Evolutionary conservation across 2,113 vertebrate genomes (phyloP), one percentile per base, ranked within the genome.

Genomic region (Datnioides undecimradiatus): DNA sequence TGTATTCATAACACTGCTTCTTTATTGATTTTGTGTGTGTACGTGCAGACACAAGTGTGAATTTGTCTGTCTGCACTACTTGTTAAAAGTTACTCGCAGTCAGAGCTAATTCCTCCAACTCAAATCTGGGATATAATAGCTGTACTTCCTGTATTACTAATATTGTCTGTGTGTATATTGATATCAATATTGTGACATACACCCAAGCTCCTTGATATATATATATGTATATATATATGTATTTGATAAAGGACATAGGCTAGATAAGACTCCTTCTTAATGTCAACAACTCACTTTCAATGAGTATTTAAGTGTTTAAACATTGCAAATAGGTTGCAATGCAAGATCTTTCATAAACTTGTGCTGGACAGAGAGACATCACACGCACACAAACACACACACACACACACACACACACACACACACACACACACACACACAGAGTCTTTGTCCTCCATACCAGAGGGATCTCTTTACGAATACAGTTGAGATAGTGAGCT

Each of bases 401-500:
- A 55, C 17, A 40, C 21, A 49, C 41, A 17, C 21, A 38, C 21
- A 55, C 58, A 48, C 36, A 34, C 46, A 64, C 33, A 60, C 48
- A 55, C 57, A 17, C 48, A 41, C 33, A 67, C 33, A 48, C 51
- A 68, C 36, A 58, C 45, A n/a, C 55, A 16, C 52, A 46, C 38
- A 63, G 27, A 38, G 66, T 43, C 34, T 55, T 23, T 65, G 34
- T 64, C 55, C 45, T 78, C 82, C 71, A 73, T 49, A 66, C 69
- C 65, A 65, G 82, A 63, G 76, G 73, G 71, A 82, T 75, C 58
- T 80, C 29, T 72, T 86, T 54, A 65, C 73, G 86, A 81, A 90
- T 89, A 83, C 84, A 84, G 82, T 90, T 75, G 71, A 91, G 84
- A 90, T 90, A 63, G 86, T 88, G 91, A 89, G 79, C 77, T 90